Base-by-base conservation (phyloP, 2,797 vertebrate genomes). In the Lithobates sylvaticus region DNA sequence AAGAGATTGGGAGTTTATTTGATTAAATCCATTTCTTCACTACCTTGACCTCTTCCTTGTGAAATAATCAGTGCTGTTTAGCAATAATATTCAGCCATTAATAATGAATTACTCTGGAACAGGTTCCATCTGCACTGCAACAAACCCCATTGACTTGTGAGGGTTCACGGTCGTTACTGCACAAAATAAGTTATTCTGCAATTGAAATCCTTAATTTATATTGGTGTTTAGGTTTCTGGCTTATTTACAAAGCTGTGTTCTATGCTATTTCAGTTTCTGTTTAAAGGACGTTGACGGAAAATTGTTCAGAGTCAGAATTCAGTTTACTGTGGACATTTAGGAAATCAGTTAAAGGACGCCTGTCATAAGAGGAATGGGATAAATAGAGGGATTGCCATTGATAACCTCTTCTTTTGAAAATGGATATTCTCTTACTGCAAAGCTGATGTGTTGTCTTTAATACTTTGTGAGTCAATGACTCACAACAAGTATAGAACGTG, bases 51-150 rank as follows among this genome's bases (percentile, higher is more conserved):
- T 97, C 95, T 94, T 95, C 94, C 94, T 93, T 94, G 94, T 95
- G 95, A 96, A 97, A 97, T 96, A 97, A 97, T 97, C 96, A 96
- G 93, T 93, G 95, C 93, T 97, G 95, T 96, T 96, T 95, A 96
- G 95, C 95, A 94, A 93, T 94, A 97, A 97, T 96, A 97, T 97
- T 97, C 95, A 94, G 95, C 95, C 96, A 97, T 97, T 96, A 97
- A 97, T 97, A 97, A 97, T 96, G 92, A 97, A 97, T 97, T 93
- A 94, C 93, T 92, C 93, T 89, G 92, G 93, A 94, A 90, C 91
- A 91, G 93, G 90, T 90, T 93, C 92, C 89, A 93, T 93, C 91
- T 91, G 91, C 92, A 91, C 92, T 90, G 91, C 88, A 89, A 91
- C 91, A 90, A 93, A 74, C 89, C 61, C 92, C 89, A 89, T 72